phyloP scores from a whole-genome alignment of 2,797 vertebrate species.

The Danio choprae region DNA sequence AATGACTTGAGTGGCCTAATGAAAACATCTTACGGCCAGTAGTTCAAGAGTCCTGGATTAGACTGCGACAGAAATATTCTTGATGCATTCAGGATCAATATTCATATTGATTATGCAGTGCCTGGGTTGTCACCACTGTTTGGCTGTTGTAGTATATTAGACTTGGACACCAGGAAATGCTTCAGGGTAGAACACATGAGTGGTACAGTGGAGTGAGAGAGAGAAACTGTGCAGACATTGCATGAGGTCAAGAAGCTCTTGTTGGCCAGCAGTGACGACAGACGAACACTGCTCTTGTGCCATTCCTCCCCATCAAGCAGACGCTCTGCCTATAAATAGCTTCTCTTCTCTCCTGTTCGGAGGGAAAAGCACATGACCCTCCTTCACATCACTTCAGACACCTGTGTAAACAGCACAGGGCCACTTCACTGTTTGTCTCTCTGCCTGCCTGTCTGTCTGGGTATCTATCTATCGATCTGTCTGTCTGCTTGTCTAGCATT shows the following conservation, averaged over 20 bases:
- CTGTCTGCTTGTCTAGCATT: neutral
- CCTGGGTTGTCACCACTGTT: neutral
- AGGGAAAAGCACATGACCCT: slow-evolving; percentile 10
- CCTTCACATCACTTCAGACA: slow-evolving; percentile 28
- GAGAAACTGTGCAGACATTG: neutral
- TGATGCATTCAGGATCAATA: neutral
- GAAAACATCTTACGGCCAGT: neutral
- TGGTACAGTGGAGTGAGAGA: neutral
- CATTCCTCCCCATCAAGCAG: slow-evolving; percentile 9
- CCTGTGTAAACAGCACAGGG: slow-evolving; percentile 11
- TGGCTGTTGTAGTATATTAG: neutral
- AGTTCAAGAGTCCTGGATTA: neutral
- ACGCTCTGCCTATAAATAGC: slow-evolving; percentile 25
- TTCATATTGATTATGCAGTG: neutral
- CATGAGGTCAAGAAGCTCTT: slow-evolving; percentile 20
- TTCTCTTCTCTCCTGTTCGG: neutral
- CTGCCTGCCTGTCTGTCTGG: neutral
- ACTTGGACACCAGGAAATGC: neutral
- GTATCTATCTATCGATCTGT: neutral
- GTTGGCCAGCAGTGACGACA: neutral
- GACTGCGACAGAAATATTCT: neutral
- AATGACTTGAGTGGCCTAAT: slow-evolving; percentile 3
- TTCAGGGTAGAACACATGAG: neutral
- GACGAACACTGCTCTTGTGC: neutral
- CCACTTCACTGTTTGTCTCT: neutral